Conservation (phyloP, 1,140 invertebrate genomes). For the Drosophila asahinai region DNA sequence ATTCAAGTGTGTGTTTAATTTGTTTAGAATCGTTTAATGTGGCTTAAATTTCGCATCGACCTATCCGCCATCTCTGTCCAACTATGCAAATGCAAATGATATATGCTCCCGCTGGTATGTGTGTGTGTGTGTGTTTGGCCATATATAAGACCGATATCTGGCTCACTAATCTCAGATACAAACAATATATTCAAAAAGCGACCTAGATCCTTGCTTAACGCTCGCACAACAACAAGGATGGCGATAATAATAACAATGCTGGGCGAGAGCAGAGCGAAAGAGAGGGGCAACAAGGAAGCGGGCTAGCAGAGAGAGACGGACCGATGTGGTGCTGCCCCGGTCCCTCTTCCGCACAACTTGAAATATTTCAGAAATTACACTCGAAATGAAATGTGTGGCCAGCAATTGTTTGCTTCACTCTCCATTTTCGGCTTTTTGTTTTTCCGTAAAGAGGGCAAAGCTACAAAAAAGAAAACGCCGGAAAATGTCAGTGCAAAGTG, state of each 20-base stretch:
- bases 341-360: background rate
- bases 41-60: slow-evolving; percentile 41
- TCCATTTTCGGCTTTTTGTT: slow-evolving; percentile 20
- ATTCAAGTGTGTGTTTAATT: background rate
- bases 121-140: slow-evolving; percentile 58
- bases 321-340: background rate
- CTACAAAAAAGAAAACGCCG: background rate
- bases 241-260: slow-evolving; percentile 77
- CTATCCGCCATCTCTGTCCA: slow-evolving; percentile 35
- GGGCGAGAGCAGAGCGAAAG: slow-evolving; percentile 6
- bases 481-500: slow-evolving; percentile 38
- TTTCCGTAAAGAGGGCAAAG: slow-evolving; percentile 11
- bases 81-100: slow-evolving; percentile 62
- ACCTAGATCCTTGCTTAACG: slow-evolving; percentile 76
- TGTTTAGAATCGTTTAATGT: slow-evolving; percentile 29
- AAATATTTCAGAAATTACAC: slow-evolving; percentile 69
- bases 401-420: slow-evolving; percentile 34
- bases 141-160: slow-evolving; percentile 78
- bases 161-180: slow-evolving; percentile 78
- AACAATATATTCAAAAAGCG: slow-evolving; percentile 83
- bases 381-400: slow-evolving; percentile 69
- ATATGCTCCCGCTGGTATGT: slow-evolving; percentile 28
- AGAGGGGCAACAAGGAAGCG: slow-evolving; percentile 17
- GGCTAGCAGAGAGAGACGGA: slow-evolving; percentile 18
- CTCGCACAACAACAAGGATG: slow-evolving; percentile 51